Evolutionary conservation across 1,140 invertebrate genomes (phyloP), one percentile per base, ranked within the genome.

Genomic region (Drosophila nigrodunni): DNA sequence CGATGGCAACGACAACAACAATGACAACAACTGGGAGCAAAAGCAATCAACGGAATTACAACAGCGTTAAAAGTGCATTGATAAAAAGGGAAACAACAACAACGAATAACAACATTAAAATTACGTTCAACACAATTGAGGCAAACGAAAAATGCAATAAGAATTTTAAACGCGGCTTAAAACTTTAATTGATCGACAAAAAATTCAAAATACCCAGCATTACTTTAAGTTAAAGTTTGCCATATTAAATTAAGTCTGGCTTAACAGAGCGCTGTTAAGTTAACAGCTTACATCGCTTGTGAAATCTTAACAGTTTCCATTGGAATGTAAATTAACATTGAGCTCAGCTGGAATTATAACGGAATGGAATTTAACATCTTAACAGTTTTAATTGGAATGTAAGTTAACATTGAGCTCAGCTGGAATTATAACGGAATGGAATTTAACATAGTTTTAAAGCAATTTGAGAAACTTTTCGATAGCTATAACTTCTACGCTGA

Each of bases 11-110:
- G 10, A 41, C 39, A 41, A 41, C 66, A 73, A 37, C 64, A 50
- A 49, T 54, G 41, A 21, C 35, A 67, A 52, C 66, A 67, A 67
- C 66, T 70, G 67, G 68, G 47, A 65, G 82, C 81, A 72, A 80
- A 80, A 71, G 82, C 82, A 87, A 87, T 87, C 83, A 88, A 70
- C 66, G 76, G 82, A 87, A 87, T 87, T 87, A 87, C 82, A 87
- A 83, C 65, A 87, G 83, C 82, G 82, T 88, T 87, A 87, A 87
- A 88, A 81, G 66, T 71, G 73, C 73, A 79, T 64, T 75, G 80
- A 88, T 83, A 83, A 78, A 76, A 61, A 55, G 65, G 81, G 57
- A 47, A 80, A 39, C 47, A 43, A 52, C n/a, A 52, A n/a, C 50
- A 30, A 35, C 50, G 37, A 50, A 41, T 58, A 66, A 65, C 61